Evolutionary conservation across 2,888 invertebrate genomes (phyloP).

Genomic region (Sycophila texana): DNA sequence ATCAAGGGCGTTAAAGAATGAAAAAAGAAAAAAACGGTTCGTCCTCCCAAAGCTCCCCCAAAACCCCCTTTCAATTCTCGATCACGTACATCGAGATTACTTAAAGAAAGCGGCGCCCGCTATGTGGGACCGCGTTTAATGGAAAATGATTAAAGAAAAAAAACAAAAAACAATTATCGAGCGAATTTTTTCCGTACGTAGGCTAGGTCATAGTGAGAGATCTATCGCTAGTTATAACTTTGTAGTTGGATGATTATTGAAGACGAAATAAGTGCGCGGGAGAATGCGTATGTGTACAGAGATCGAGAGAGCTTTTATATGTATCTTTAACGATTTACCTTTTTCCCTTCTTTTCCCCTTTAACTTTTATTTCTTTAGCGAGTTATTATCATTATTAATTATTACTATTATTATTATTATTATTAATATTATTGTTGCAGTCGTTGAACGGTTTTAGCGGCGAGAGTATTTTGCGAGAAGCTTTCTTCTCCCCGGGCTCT

Average conservation of each 20-base stretch:
- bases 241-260: constrained; percentile 37
- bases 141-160: neutral
- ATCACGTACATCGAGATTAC: constrained; percentile 46
- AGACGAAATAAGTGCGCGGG: constrained; percentile 10
- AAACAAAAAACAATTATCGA: constrained; percentile 28
- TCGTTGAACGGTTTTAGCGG: constrained; percentile 15
- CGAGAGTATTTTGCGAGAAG: constrained; percentile 34
- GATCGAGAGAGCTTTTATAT: constrained; percentile 44
- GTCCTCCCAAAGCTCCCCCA: constrained; percentile 43
- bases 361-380: constrained; percentile 15
- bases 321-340: constrained; percentile 22
- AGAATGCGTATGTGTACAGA: constrained; percentile 39
- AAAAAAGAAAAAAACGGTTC: constrained; percentile 38
- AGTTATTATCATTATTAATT: constrained; percentile 31
- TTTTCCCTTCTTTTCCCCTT: constrained; percentile 12
- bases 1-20: constrained; percentile 10
- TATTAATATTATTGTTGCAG: neutral
- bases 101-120: constrained; percentile 16
- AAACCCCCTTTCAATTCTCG: constrained; percentile 35
- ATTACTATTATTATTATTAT: constrained; percentile 8
- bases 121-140: constrained; percentile 4
- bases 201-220: constrained; percentile 47
- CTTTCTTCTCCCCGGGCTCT: constrained; percentile 32
- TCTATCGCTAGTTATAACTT: constrained; percentile 47
- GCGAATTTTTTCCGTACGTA: constrained; percentile 52